phyloP scores from a whole-genome alignment of 2,888 invertebrate genomes.

The Ecdyonurus torrentis region DNA sequence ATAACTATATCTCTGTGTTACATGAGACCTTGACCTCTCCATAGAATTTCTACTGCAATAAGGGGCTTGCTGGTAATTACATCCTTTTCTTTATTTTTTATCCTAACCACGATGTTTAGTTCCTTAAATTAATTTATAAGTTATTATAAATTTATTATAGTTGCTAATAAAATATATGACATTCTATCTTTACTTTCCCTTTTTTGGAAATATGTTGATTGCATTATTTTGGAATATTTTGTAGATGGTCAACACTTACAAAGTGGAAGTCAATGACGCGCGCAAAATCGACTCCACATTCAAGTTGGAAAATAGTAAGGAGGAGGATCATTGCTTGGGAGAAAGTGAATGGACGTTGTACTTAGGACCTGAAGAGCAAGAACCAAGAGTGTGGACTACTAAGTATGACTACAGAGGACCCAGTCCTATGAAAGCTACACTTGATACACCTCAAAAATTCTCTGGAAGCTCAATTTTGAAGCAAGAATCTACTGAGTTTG shows the following conservation, averaged over 20 bases:
- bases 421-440: not conserved
- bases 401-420: not conserved
- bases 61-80: too few relatives aligned
- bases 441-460: not conserved
- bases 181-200: too few relatives aligned
- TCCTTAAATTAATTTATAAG: not conserved
- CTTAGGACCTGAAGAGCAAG: not conserved
- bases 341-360: not conserved
- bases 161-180: too few relatives aligned
- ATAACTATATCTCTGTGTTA: too few relatives aligned
- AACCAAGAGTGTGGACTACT: not conserved
- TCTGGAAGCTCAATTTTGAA: not conserved
- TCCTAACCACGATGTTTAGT: too few relatives aligned
- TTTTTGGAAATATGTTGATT: too few relatives aligned
- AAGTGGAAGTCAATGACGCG: not conserved
- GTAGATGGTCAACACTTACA: not conserved
- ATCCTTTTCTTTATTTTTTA: too few relatives aligned
- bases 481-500: not conserved
- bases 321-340: not conserved
- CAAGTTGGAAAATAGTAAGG: not conserved
- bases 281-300: not conserved
- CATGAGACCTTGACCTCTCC: too few relatives aligned
- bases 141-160: too few relatives aligned
- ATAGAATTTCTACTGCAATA: too few relatives aligned
- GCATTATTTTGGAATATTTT: not conserved